phyloP scores from a whole-genome alignment of 2,797 vertebrate species.

The Ciconia nigra region DNA sequence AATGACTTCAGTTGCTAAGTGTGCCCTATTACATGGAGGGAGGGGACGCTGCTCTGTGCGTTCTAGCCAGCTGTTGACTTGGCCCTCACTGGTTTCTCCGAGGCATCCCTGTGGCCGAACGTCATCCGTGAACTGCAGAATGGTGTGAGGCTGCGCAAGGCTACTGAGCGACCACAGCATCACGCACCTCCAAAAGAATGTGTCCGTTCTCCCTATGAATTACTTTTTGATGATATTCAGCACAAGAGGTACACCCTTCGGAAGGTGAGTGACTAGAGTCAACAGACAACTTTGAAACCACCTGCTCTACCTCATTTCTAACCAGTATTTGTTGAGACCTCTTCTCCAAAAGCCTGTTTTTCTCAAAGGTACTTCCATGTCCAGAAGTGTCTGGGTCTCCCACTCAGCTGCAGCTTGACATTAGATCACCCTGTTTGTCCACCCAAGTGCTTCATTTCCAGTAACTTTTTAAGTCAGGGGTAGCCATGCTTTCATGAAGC shows the following conservation, averaged over 20 bases:
- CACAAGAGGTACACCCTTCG: slow-evolving; percentile 68
- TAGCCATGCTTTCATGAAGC: background rate
- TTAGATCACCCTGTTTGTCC: background rate
- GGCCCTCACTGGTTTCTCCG: background rate
- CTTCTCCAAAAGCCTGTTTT: background rate
- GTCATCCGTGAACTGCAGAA: slow-evolving; percentile 66
- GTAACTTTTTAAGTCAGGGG: background rate
- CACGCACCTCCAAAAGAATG: background rate
- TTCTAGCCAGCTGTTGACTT: background rate
- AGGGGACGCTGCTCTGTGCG: background rate
- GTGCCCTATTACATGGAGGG: background rate
- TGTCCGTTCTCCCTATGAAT: slow-evolving; percentile 46
- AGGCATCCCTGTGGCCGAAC: slow-evolving; percentile 3
- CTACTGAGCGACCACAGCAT: background rate
- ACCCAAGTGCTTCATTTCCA: background rate
- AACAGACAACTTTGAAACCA: background rate
- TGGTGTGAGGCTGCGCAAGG: slow-evolving; percentile 61
- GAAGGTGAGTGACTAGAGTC: slow-evolving; percentile 62
- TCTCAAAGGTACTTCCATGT: background rate
- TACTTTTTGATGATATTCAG: slow-evolving; percentile 74
- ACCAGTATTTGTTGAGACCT: background rate
- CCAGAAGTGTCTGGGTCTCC: background rate
- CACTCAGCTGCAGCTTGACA: background rate
- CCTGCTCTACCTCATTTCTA: background rate
- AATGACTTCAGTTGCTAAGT: background rate